phyloP scores from a whole-genome alignment of 2,888 invertebrate species.

The Zhuqinia jingwanae region DNA sequence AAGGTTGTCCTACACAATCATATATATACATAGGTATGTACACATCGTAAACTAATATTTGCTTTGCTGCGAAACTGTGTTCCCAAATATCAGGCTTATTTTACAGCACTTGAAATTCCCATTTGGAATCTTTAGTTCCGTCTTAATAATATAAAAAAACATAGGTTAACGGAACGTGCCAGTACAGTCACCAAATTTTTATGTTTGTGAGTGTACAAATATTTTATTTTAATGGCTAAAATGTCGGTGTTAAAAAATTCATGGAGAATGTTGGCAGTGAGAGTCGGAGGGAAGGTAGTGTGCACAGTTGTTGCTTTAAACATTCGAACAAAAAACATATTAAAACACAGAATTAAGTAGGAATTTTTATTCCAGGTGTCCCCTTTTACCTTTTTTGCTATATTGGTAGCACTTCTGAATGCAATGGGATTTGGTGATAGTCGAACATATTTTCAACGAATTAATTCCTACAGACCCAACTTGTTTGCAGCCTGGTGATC shows the following conservation, averaged over 20 bases:
- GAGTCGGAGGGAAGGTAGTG: neutral
- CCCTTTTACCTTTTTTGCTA: neutral
- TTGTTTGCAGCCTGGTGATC: slow-evolving; percentile 53
- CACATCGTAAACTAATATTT: too few species aligned
- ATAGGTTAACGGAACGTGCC: too few species aligned
- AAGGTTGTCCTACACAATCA: too few species aligned
- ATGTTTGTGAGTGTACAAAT: neutral
- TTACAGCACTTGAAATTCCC: too few species aligned
- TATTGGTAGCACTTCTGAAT: neutral
- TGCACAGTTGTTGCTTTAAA: too few species aligned
- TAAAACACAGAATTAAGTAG: too few species aligned
- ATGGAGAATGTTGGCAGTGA: slow-evolving; percentile 19
- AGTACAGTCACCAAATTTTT: neutral
- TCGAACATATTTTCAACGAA: slow-evolving; percentile 54
- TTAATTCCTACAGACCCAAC: slow-evolving; percentile 54
- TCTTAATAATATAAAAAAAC: neutral
- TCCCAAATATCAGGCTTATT: too few species aligned
- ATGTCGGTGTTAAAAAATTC: neutral
- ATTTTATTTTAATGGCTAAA: neutral
- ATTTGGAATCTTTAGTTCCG: too few species aligned
- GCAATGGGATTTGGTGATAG: slow-evolving; percentile 30
- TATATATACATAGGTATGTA: too few species aligned
- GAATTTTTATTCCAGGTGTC: neutral
- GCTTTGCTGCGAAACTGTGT: too few species aligned
- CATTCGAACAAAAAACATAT: too few species aligned